These are phyloP conservation scores for Condylura cristata DNA, from an alignment of 2,113 vertebrate species.

Conservation along the genomic window DNA sequence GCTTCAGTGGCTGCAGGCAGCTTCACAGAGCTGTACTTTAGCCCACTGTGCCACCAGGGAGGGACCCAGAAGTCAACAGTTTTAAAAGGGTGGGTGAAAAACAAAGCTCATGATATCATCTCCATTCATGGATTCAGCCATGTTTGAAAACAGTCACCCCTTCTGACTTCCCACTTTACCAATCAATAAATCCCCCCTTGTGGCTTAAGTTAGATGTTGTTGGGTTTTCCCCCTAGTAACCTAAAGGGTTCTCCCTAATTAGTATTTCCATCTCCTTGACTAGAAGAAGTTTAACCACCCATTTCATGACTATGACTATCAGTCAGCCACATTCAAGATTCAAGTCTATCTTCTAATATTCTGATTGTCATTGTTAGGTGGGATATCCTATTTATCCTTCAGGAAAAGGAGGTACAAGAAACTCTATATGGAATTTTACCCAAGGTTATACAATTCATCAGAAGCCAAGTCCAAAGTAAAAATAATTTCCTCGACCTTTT, in stretches of 20 bases:
- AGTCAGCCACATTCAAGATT: conserved; percentile 25
- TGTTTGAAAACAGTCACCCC: neutral
- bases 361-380: conserved; percentile 35
- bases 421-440: conserved; percentile 40
- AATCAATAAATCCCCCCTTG: neutral
- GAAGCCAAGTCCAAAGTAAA: conserved; percentile 57
- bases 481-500: conserved; percentile 43
- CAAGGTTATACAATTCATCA: conserved; percentile 36
- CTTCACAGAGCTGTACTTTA: too few relatives aligned
- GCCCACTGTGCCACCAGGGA: too few relatives aligned
- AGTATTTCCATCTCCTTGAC: neutral
- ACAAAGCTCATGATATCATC: neutral
- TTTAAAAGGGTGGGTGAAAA: neutral
- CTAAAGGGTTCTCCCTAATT: conserved; percentile 15
- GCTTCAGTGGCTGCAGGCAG: too few relatives aligned
- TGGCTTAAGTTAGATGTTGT: neutral
- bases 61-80: neutral
- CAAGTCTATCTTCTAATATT: conserved; percentile 45
- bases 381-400: conserved; percentile 56
- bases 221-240: neutral
- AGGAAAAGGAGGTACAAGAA: conserved; percentile 53
- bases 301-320: neutral
- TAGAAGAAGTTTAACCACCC: neutral
- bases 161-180: neutral
- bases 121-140: neutral